A percentile compares a stretch with the other conserved stretches of the same genome.
phyloP scores from a whole-genome alignment of 1,140 invertebrate genomes.

The Himalopsyche phryganea region DNA sequence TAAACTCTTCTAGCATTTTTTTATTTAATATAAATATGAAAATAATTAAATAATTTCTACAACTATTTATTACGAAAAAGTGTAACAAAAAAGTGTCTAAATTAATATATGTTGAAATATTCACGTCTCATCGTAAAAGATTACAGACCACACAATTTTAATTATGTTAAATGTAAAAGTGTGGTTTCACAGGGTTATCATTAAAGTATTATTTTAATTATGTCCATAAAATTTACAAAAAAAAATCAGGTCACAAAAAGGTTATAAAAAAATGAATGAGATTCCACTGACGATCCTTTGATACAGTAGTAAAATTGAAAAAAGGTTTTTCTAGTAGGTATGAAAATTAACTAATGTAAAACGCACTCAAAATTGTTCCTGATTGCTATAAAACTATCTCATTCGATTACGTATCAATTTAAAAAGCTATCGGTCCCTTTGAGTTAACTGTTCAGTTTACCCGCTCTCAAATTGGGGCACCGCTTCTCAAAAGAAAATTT shows the following conservation, averaged over 20 bases:
- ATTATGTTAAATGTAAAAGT: too few relatives aligned
- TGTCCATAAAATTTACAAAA: not conserved
- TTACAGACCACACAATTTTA: too few relatives aligned
- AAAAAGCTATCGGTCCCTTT: conserved; percentile 12
- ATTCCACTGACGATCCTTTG: not conserved
- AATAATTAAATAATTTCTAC: too few relatives aligned
- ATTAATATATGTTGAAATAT: too few relatives aligned
- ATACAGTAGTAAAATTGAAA: conserved; percentile 4
- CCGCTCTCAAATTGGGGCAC: not conserved
- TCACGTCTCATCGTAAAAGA: too few relatives aligned
- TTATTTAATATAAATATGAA: too few relatives aligned
- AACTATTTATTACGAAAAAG: too few relatives aligned
- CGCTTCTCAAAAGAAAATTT: not conserved
- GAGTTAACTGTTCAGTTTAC: conserved; percentile 14
- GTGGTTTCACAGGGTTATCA: too few relatives aligned
- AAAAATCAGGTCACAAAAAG: not conserved
- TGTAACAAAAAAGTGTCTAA: too few relatives aligned
- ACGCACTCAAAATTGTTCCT: not conserved
- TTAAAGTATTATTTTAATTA: not conserved
- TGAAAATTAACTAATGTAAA: conserved; percentile 12
- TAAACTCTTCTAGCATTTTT: too few relatives aligned
- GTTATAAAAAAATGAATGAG: not conserved
- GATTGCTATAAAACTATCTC: conserved; percentile 13
- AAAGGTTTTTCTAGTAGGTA: conserved; percentile 4
- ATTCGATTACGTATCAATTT: conserved; percentile 15